phyloP scores from a whole-genome alignment of 2,888 invertebrate species.

The Branchipolynoe longqiensis region DNA sequence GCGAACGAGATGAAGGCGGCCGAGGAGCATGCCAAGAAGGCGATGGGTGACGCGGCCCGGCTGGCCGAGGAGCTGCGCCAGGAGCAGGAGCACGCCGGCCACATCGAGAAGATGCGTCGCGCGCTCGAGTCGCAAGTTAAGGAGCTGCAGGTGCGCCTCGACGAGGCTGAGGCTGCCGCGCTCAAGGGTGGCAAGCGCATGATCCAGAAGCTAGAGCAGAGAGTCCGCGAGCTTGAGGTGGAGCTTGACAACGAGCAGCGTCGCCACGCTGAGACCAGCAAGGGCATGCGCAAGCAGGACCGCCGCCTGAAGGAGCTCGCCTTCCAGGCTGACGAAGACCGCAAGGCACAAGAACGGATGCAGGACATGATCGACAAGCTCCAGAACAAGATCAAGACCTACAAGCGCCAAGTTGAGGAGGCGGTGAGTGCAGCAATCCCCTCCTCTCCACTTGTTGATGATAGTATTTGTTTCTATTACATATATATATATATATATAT shows the following conservation, averaged over 20 bases:
- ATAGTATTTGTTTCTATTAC: too few relatives aligned
- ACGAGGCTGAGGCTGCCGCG: slow-evolving; percentile 98
- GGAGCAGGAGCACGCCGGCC: slow-evolving; percentile 99
- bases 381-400: slow-evolving; percentile 98
- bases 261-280: slow-evolving; percentile 98
- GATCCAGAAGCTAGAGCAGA: slow-evolving; percentile 98
- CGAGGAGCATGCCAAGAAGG: slow-evolving; percentile 87
- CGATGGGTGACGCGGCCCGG: slow-evolving; percentile 91
- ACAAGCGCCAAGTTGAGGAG: slow-evolving; percentile 99
- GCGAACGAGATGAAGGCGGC: slow-evolving; percentile 99
- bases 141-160: slow-evolving; percentile 95
- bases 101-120: slow-evolving; percentile 99
- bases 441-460: too few relatives aligned
- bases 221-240: slow-evolving; percentile 83
- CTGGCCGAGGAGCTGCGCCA: slow-evolving; percentile 99
- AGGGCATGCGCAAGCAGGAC: slow-evolving; percentile 98
- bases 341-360: slow-evolving; percentile 99
- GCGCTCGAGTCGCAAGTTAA: slow-evolving; percentile 98
- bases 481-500: too few relatives aligned
- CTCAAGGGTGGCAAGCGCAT: slow-evolving; percentile 99
- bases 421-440: slow-evolving; percentile 87
- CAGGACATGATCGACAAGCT: slow-evolving; percentile 99
- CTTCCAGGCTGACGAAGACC: slow-evolving; percentile 92
- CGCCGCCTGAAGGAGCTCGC: slow-evolving; percentile 97
- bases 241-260: slow-evolving; percentile 99